A percentile compares a stretch with the other conserved stretches of the same genome.
Conservation (phyloP, 2,888 invertebrate species). For the Lissonota sp. region DNA sequence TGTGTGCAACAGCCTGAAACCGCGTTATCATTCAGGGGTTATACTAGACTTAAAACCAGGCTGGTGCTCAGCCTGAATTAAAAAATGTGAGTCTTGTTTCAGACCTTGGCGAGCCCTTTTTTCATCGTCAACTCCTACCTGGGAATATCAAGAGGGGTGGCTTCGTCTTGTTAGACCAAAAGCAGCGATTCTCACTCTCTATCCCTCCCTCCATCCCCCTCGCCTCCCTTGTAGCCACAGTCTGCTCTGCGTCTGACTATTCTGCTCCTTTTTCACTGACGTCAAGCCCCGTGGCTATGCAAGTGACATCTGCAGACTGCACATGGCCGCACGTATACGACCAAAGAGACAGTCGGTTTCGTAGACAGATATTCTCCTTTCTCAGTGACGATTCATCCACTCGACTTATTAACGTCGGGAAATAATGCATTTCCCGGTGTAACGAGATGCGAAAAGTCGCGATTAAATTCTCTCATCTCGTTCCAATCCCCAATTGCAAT, state of each 20-base stretch:
- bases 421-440: conserved; percentile 35
- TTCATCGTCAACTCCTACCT: too few relatives aligned
- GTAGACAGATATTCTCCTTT: conserved; percentile 4
- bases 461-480: conserved; percentile 11
- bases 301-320: not conserved
- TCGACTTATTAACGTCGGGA: conserved; percentile 54
- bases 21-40: too few relatives aligned
- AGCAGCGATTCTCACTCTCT: conserved; percentile 9
- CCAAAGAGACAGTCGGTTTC: conserved; percentile 16
- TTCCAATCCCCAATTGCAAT: conserved; percentile 16
- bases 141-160: conserved; percentile 57
- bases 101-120: too few relatives aligned
- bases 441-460: conserved; percentile 18
- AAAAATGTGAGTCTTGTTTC: too few relatives aligned
- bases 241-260: conserved; percentile 52
- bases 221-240: conserved; percentile 16
- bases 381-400: conserved; percentile 25
- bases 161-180: conserved; percentile 47
- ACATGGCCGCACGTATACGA: not conserved
- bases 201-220: not conserved
- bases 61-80: too few relatives aligned
- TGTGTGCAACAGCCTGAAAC: too few relatives aligned
- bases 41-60: too few relatives aligned
- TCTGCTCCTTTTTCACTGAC: conserved; percentile 47
- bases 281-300: conserved; percentile 11